Evolutionary conservation across 2,797 vertebrate genomes (phyloP).

Genomic region (Enteromius unitaeniatus): DNA sequence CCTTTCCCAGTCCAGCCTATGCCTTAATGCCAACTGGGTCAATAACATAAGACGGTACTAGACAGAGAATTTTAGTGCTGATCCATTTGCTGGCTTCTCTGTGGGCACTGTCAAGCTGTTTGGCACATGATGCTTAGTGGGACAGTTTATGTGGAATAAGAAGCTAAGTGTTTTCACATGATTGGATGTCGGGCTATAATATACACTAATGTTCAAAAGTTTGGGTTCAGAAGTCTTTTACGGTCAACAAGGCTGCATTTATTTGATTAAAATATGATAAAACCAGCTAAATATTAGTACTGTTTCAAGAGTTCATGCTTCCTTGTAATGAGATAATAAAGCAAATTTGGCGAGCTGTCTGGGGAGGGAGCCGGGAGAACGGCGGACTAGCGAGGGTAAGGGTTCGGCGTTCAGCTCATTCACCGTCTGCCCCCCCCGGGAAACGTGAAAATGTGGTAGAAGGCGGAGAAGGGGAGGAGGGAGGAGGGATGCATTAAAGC

Average conservation of each 20-base stretch:
- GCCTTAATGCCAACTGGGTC: conserved; percentile 42
- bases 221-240: background rate
- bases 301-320: too few species aligned
- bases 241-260: background rate
- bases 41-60: conserved; percentile 25
- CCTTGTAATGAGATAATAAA: too few species aligned
- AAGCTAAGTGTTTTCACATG: background rate
- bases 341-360: too few species aligned
- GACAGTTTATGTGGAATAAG: background rate
- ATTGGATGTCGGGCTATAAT: background rate
- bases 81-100: conserved; percentile 41
- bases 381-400: too few species aligned
- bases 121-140: background rate
- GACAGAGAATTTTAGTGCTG: conserved; percentile 13
- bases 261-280: conserved; percentile 3
- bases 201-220: background rate
- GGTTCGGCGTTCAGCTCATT: too few species aligned
- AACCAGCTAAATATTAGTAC: background rate
- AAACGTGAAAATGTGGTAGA: too few species aligned
- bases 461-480: too few species aligned
- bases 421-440: too few species aligned
- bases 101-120: background rate
- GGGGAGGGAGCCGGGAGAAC: too few species aligned
- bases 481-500: too few species aligned
- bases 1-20: background rate